Conservation (phyloP, 1,140 invertebrate genomes). For the Apis florea region DNA sequence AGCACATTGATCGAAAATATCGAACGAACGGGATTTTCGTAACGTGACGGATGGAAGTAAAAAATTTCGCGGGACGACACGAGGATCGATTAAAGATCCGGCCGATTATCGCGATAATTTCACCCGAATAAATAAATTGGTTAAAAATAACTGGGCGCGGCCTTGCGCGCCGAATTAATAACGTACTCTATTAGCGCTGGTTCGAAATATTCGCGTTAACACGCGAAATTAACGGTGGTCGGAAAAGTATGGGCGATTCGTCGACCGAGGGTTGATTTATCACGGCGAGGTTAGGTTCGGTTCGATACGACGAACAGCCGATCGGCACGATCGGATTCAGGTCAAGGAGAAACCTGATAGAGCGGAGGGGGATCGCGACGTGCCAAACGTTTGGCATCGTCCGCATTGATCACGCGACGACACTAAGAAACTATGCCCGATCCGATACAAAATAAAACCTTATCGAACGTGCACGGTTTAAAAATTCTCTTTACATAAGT, state of each 20-base stretch:
- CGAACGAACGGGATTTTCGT: too few relatives aligned
- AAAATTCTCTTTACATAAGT: too few relatives aligned
- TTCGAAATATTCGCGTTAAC: neutral
- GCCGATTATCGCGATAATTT: neutral
- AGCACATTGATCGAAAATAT: too few relatives aligned
- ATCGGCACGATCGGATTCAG: slow-evolving; percentile 58
- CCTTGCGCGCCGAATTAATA: neutral
- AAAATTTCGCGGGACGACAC: too few relatives aligned
- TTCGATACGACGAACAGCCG: slow-evolving; percentile 52
- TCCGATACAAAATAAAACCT: slow-evolving; percentile 44
- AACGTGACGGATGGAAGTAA: too few relatives aligned
- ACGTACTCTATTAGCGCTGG: neutral
- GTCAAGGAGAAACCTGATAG: slow-evolving; percentile 68
- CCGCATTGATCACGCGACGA: slow-evolving; percentile 62
- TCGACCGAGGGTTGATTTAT: slow-evolving; percentile 46
- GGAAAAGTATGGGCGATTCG: slow-evolving; percentile 45
- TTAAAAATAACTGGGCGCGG: neutral
- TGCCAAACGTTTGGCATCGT: slow-evolving; percentile 63
- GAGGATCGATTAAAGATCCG: too few relatives aligned
- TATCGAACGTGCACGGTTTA: neutral
- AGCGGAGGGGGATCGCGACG: slow-evolving; percentile 40
- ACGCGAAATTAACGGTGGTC: slow-evolving; percentile 21
- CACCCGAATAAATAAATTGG: neutral
- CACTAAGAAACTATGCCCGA: slow-evolving; percentile 44
- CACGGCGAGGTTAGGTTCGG: slow-evolving; percentile 35